phyloP scores from a whole-genome alignment of 2,113 vertebrate genomes.

The Microtus oregoni region DNA sequence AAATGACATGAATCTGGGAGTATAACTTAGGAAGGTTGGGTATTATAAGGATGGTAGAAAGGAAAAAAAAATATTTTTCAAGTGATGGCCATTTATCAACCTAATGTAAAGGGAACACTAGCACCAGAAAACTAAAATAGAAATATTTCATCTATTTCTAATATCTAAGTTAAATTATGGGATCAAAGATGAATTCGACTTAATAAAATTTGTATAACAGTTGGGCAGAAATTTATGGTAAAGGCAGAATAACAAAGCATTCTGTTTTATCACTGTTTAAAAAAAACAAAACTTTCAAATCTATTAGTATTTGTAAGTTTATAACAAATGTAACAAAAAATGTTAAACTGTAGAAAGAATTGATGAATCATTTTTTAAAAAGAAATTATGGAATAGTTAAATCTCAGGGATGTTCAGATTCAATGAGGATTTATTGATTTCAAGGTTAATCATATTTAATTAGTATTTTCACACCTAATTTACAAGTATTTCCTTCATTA shows the following conservation, averaged over 20 bases:
- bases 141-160: neutral
- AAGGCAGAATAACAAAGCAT: neutral
- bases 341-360: neutral
- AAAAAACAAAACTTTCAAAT: neutral
- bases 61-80: neutral
- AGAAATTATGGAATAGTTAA: neutral
- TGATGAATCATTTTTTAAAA: neutral
- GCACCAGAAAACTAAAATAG: neutral
- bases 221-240: too few species aligned
- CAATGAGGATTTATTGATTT: neutral
- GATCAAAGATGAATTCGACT: neutral
- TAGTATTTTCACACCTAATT: neutral
- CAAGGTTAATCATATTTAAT: neutral
- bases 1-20: neutral
- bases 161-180: neutral
- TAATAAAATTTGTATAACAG: neutral
- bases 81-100: neutral
- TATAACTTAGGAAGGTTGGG: neutral
- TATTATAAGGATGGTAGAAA: neutral
- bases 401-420: neutral
- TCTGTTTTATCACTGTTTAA: neutral
- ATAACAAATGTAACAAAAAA: neutral
- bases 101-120: neutral
- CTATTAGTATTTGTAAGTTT: neutral
- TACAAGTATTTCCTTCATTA: neutral